Conservation (phyloP, 2,888 invertebrate genomes). For the Geophilus truncorum region DNA sequence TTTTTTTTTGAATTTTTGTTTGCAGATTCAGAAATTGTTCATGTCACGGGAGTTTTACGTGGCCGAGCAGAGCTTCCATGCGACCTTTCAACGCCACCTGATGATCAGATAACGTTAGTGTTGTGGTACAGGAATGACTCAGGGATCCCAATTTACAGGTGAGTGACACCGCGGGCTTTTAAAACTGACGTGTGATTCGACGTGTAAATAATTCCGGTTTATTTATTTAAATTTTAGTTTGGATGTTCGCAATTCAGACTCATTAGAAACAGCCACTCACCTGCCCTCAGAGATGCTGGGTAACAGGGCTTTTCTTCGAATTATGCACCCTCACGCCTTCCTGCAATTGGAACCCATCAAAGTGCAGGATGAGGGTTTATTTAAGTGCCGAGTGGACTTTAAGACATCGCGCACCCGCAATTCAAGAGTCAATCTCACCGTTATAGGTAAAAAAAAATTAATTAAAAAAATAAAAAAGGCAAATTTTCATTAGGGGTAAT, state of each 20-base stretch:
- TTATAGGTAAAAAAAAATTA: constrained; percentile 12
- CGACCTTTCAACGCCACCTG: constrained; percentile 61
- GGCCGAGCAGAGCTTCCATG: constrained; percentile 81
- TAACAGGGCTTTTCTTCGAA: constrained; percentile 6
- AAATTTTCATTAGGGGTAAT: too few relatives aligned
- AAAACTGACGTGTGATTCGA: background rate
- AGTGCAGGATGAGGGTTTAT: constrained; percentile 29
- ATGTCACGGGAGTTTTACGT: constrained; percentile 81
- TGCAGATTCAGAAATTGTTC: constrained; percentile 58
- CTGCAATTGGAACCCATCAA: constrained; percentile 30
- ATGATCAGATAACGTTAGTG: constrained; percentile 11
- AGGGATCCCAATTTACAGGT: constrained; percentile 31
- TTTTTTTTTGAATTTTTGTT: constrained; percentile 46
- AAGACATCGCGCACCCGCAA: constrained; percentile 29
- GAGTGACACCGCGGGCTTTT: background rate
- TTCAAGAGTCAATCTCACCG: constrained; percentile 29
- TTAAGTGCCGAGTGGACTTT: constrained; percentile 32
- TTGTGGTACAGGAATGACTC: constrained; percentile 25
- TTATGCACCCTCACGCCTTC: background rate
- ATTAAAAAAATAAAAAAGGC: background rate
- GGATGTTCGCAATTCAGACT: constrained; percentile 13
- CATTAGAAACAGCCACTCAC: constrained; percentile 18
- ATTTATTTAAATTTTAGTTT: background rate
- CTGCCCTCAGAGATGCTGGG: background rate
- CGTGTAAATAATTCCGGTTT: background rate